A percentile compares a stretch with the other conserved stretches of the same genome.
These are phyloP conservation scores for Drosophila prostipennis DNA, from an alignment of 2,888 invertebrate genomes.

Conservation along the genomic window DNA sequence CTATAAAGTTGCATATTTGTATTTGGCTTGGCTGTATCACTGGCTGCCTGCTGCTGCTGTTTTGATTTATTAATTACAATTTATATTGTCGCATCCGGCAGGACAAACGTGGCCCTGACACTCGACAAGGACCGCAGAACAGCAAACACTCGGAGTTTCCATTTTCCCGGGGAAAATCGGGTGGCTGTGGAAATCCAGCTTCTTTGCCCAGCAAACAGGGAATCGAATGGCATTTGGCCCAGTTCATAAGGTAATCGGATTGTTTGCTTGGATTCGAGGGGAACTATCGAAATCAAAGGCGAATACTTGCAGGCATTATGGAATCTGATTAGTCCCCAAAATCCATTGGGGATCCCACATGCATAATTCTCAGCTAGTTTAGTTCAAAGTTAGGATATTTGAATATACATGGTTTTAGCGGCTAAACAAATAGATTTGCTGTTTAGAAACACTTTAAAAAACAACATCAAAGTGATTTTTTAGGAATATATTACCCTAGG, in stretches of 20 bases:
- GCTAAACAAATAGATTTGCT: too few species aligned
- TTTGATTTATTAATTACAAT: slow-evolving; percentile 77
- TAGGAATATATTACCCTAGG: too few species aligned
- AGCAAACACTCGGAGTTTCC: slow-evolving; percentile 1
- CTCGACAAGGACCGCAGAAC: slow-evolving; percentile 48
- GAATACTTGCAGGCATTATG: not conserved
- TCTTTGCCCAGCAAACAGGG: slow-evolving; percentile 4
- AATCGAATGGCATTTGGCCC: not conserved
- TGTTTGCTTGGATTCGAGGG: not conserved
- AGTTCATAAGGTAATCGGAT: slow-evolving; percentile 13
- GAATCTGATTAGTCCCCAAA: slow-evolving; percentile 2
- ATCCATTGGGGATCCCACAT: not conserved
- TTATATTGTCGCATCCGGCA: slow-evolving; percentile 62
- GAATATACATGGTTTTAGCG: too few species aligned
- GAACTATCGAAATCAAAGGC: not conserved
- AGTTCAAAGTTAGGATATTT: not conserved
- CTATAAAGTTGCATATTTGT: slow-evolving; percentile 34
- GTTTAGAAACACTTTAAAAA: too few species aligned
- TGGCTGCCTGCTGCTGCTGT: slow-evolving; percentile 49
- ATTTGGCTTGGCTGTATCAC: slow-evolving; percentile 34
- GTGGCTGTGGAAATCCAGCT: not conserved
- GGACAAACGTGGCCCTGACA: slow-evolving; percentile 53
- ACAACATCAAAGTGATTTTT: too few species aligned
- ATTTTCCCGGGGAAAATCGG: not conserved
- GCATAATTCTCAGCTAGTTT: not conserved